Percentiles rank a stretch among this genome's conserved stretches.
Conservation (phyloP, 2,797 vertebrate species). For the Galagoides demidoff region DNA sequence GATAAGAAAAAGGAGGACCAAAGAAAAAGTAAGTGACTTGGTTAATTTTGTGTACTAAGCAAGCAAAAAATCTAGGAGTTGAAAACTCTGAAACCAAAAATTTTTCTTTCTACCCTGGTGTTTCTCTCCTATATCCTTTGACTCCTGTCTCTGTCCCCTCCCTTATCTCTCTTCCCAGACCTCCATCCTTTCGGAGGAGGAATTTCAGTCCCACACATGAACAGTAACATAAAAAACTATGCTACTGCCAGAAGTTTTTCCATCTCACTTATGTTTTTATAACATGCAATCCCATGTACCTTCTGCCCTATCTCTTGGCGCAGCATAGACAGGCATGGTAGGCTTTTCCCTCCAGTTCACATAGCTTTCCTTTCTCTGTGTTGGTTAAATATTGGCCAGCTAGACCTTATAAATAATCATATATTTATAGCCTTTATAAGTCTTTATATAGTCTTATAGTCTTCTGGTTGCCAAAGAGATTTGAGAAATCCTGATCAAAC, state of each 20-base stretch:
- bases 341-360: neutral
- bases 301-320: neutral
- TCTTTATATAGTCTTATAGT: no score
- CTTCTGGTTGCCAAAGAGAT: constrained; percentile 34
- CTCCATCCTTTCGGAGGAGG: neutral
- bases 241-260: neutral
- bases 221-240: neutral
- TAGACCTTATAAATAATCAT: constrained; percentile 17
- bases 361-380: neutral
- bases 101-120: neutral
- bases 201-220: constrained; percentile 4
- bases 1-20: neutral
- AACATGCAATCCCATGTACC: neutral
- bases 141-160: no score
- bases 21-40: neutral
- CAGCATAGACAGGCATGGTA: neutral
- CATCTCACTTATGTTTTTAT: neutral
- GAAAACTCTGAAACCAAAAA: constrained; percentile 15
- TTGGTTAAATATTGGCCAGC: constrained; percentile 11
- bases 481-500: constrained; percentile 54
- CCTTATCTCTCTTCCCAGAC: no score
- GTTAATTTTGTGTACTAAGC: neutral
- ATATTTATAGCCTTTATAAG: constrained; percentile 40
- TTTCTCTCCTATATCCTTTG: neutral
- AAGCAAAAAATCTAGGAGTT: neutral